Evolutionary conservation across 2,113 vertebrate species (phyloP), one percentile per base, ranked within the genome.

Genomic region (Turdus rufiventris): DNA sequence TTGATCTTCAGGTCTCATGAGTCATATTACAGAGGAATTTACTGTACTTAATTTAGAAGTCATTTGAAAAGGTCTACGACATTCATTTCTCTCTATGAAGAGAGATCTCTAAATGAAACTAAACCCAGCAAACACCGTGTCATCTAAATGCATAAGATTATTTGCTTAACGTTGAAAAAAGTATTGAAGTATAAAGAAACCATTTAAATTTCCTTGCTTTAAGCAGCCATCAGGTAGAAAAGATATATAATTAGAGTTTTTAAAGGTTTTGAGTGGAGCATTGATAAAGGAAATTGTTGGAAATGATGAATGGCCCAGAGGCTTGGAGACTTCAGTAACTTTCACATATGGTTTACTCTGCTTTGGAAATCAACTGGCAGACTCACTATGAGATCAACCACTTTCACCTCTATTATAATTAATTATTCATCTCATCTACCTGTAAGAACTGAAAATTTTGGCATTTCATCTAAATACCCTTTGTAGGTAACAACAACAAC

Each of bases 11-110:
- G 38, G 86, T 94, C 89, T 95, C 93, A 72, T 29, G 73, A 94
- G 95, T 93, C 66, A 50, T 78, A 85, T 94, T 93, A 93, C 87
- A 85, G 56, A 92, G 60, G 73, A 91, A 91, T 95, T 95, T 90
- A 94, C 76, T 94, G 66, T 83, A 75, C 73, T 94, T 94, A 84
- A 96, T 96, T 95, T 91, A 96, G 85, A 94, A 96, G 88, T 93
- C 0, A 84, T 87, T 92, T 94, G 67, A 79, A 95, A 96, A 94
- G 57, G 34, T 75, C 75, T 82, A 25, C 61, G 45, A 48, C n/a
- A 31, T 83, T 81, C 3, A 70, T 91, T 91, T 95, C 63, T 91
- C 83, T 88, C 81, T 81, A 24, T 28, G 66, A 88, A 91, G 60
- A 14, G 38, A 84, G 33, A 85, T 50, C 31, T 73, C 63, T 38